Evolutionary conservation across 2,797 vertebrate species (phyloP).

Genomic region (Lagodon rhomboides): DNA sequence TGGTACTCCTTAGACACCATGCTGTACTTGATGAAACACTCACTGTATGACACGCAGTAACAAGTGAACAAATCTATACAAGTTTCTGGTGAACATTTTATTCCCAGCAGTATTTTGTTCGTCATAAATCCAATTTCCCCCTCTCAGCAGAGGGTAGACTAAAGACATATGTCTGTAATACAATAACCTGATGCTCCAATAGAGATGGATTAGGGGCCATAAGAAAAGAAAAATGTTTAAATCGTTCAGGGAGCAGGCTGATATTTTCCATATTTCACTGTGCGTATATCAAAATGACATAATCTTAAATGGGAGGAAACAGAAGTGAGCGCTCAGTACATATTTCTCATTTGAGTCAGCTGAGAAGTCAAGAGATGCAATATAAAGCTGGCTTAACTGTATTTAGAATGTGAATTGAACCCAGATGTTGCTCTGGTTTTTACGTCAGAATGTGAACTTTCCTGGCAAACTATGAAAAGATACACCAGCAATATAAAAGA

Average conservation of each 20-base stretch:
- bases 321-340: slow-evolving; percentile 77
- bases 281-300: slow-evolving; percentile 82
- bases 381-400: slow-evolving; percentile 75
- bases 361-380: slow-evolving; percentile 71
- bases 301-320: slow-evolving; percentile 84
- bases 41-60: slow-evolving; percentile 64
- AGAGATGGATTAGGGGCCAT: slow-evolving; percentile 81
- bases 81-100: slow-evolving; percentile 70
- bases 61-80: slow-evolving; percentile 72
- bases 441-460: slow-evolving; percentile 51
- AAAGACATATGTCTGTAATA: slow-evolving; percentile 84
- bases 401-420: slow-evolving; percentile 72
- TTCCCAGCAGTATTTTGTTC: slow-evolving; percentile 70
- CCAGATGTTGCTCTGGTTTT: slow-evolving; percentile 65
- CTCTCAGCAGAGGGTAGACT: slow-evolving; percentile 72
- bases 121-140: slow-evolving; percentile 76
- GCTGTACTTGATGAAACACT: slow-evolving; percentile 43
- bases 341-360: slow-evolving; percentile 81
- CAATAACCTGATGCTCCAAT: slow-evolving; percentile 78
- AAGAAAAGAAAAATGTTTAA: slow-evolving; percentile 79
- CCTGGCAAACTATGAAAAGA: slow-evolving; percentile 24
- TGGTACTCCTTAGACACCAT: slow-evolving; percentile 37
- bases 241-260: slow-evolving; percentile 67
- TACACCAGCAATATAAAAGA: slow-evolving; percentile 10
- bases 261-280: slow-evolving; percentile 82